Evolutionary conservation across 30 jellyfish, hydroid and myxozoan genomes (phyloP).

Genomic region (Pseudorhiza aurosa): DNA sequence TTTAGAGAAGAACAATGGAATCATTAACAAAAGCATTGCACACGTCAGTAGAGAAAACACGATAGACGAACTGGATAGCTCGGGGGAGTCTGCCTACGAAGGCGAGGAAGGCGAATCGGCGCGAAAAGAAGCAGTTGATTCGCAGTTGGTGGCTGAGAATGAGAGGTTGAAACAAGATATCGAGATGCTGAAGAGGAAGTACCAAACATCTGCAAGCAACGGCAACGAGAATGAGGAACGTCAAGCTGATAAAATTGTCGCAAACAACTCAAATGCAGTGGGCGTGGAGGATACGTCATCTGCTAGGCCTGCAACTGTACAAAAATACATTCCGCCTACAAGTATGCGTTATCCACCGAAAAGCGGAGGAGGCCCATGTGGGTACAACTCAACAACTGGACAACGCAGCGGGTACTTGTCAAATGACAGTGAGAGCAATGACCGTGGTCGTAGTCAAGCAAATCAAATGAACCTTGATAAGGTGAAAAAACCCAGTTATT

Average conservation of each 20-base stretch:
- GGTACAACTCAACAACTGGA: constrained; percentile 1
- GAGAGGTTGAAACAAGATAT: constrained; percentile 28
- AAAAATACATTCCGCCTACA: constrained; percentile 65
- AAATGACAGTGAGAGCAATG: constrained; percentile 31
- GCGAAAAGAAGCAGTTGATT: constrained; percentile 17
- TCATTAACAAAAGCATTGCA: constrained; percentile 46
- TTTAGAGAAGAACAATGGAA: constrained; percentile 63
- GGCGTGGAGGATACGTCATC: constrained; percentile 4
- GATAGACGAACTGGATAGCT: constrained; percentile 50
- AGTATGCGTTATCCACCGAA: constrained; percentile 75
- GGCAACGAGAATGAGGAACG: not conserved
- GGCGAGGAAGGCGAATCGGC: constrained; percentile 36
- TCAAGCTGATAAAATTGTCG: not conserved
- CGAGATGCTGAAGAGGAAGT: constrained; percentile 19
- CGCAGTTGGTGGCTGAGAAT: constrained; percentile 54
- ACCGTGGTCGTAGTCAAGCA: not conserved
- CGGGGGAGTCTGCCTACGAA: constrained; percentile 62
- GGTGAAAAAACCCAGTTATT: constrained; percentile 46
- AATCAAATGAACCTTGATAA: not conserved
- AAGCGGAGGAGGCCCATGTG: constrained; percentile 2
- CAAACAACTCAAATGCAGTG: not conserved
- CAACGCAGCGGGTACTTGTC: constrained; percentile 25
- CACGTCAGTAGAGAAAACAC: constrained; percentile 46
- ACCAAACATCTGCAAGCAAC: not conserved
- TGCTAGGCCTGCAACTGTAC: constrained; percentile 8